phyloP scores from a whole-genome alignment of 2,113 vertebrate genomes.

The Glaucomys volans region DNA sequence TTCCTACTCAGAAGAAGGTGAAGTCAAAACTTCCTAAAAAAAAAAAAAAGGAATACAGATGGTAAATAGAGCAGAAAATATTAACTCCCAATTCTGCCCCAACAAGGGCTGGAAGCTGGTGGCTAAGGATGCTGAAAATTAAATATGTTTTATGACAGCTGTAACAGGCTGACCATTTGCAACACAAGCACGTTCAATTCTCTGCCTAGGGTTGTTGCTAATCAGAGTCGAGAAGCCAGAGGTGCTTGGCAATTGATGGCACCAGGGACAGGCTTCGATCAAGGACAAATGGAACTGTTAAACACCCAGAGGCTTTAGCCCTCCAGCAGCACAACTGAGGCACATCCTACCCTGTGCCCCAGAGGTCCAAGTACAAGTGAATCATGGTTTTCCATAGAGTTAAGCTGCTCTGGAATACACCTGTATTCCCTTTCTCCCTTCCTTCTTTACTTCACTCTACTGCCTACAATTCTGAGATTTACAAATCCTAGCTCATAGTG shows the following conservation, averaged over 20 bases:
- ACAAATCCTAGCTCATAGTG: not conserved
- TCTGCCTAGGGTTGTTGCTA: not conserved
- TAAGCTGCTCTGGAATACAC: not conserved
- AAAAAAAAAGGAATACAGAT: not conserved
- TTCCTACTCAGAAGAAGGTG: not conserved
- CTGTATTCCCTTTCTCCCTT: not conserved
- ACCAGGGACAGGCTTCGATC: not conserved
- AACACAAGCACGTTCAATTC: not conserved
- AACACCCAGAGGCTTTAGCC: not conserved
- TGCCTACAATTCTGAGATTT: not conserved
- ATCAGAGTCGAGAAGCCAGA: not conserved
- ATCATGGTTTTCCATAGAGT: not conserved
- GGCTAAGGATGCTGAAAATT: not conserved
- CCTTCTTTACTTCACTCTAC: not conserved
- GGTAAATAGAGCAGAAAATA: not conserved
- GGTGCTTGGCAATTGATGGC: not conserved
- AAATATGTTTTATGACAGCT: not conserved
- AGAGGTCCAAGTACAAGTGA: not conserved
- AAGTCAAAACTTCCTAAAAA: slow-evolving; percentile 5
- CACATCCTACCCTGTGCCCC: not conserved
- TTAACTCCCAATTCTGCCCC: not conserved
- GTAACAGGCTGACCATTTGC: not conserved
- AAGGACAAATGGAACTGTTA: not conserved
- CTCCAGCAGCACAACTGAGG: not conserved
- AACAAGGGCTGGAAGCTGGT: not conserved